These are phyloP conservation scores for Drosophila novamexicana DNA, from an alignment of 1,140 invertebrate genomes.

Conservation along the genomic window DNA sequence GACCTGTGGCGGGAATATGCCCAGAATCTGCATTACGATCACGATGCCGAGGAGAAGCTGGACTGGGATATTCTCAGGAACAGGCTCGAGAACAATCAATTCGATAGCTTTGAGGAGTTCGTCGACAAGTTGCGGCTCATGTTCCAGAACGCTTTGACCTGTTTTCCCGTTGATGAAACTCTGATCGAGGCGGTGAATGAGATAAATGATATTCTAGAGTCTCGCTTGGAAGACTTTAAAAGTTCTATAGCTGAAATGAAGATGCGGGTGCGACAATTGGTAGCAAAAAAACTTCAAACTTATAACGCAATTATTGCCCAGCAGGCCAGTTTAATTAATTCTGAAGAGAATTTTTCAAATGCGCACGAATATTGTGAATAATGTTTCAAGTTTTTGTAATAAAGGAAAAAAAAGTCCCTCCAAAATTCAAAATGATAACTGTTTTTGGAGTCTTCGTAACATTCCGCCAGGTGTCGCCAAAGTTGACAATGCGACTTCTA, in stretches of 20 bases:
- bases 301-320: neutral
- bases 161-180: constrained; percentile 22
- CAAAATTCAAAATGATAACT: neutral
- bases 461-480: constrained; percentile 4
- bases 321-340: neutral
- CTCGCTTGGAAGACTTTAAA: neutral
- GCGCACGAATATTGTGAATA: neutral
- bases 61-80: constrained; percentile 28
- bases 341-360: neutral
- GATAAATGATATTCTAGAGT: constrained; percentile 14
- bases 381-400: neutral
- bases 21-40: constrained; percentile 24
- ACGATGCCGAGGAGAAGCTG: constrained; percentile 8
- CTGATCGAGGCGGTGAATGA: constrained; percentile 13
- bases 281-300: neutral
- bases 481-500: neutral
- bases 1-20: constrained; percentile 21
- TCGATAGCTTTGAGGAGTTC: constrained; percentile 18
- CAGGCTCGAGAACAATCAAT: neutral
- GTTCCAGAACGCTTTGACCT: constrained; percentile 47
- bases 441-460: neutral
- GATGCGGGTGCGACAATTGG: neutral
- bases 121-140: constrained; percentile 17
- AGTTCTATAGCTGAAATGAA: neutral
- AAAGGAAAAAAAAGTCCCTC: neutral